Base-by-base conservation (phyloP, 2,888 invertebrate species). In the Lasiommata megera region DNA sequence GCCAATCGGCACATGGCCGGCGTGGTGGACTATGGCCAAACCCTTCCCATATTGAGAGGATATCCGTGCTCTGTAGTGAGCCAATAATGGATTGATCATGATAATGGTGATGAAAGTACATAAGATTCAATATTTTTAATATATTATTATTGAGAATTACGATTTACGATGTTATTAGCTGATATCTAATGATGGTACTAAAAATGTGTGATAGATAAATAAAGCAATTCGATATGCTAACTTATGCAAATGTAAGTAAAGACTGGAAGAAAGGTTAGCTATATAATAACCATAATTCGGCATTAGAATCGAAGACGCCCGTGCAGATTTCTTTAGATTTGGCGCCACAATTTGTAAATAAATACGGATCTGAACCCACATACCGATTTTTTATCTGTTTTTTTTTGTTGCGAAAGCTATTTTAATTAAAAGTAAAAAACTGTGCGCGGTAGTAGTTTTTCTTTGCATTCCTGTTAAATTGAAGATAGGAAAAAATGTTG, bases 271-370 rank as follows among this genome's bases (percentile, higher is more conserved):
- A 43, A n/a, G 23, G 12, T 43, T 43, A 43, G 23, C 23, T 23
- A 43, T n/a, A 43, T 70, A 73, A 40, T 56, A 38, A 6, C 18
- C 9, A 12, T 23, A 1, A 12, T n/a, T 18, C 18, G 41, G 37
- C 37, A 43, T 43, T 23, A 23, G 2, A 23, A 2, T 3, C 23
- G 23, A 5, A 14, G 16, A 8, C 16, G 31, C 31, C 31, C 3
- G 46, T 31, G 66, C 63, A 61, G 67, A 71, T 74, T 78, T 72
- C 72, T 77, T 79, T 76, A 76, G 71, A 69, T 73, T 71, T 76
- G 80, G 84, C 84, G 84, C 83, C 83, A 82, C 74, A 70, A 70
- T 77, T 79, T 72, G 68, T 70, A 69, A 53, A 63, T 68, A 64
- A 63, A 69, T 60, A 66, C 65, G 74, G 73, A 80, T 80, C 76